Evolutionary conservation across 2,797 vertebrate species (phyloP).

Genomic region (Scyliorhinus canicula): DNA sequence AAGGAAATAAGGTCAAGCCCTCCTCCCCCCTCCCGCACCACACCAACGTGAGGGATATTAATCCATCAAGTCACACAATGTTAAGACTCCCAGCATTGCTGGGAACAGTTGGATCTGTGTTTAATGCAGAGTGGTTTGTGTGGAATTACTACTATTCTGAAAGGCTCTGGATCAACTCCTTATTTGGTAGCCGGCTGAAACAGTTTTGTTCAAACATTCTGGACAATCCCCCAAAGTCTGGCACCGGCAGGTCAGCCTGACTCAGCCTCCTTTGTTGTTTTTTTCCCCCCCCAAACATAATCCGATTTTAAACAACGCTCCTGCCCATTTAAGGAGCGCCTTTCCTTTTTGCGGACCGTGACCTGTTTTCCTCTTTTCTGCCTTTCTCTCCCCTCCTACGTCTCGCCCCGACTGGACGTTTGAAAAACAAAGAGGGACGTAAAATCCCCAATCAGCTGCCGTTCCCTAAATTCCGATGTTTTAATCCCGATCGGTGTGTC

Average conservation of each 20-base stretch:
- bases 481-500: background rate
- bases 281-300: constrained; percentile 43
- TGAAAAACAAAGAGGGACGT: background rate
- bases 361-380: background rate
- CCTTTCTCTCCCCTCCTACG: too few relatives aligned
- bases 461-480: background rate
- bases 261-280: constrained; percentile 48
- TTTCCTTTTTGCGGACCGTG: constrained; percentile 50
- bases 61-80: background rate
- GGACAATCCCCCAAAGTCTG: constrained; percentile 40
- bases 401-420: background rate
- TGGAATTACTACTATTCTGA: constrained; percentile 60
- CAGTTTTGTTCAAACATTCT: constrained; percentile 56
- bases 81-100: background rate
- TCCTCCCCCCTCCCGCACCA: background rate
- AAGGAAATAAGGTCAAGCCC: background rate
- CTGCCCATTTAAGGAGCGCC: constrained; percentile 85
- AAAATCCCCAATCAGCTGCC: background rate
- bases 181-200: constrained; percentile 77
- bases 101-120: background rate
- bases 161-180: constrained; percentile 61
- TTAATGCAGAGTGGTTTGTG: background rate
- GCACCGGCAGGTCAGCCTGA: constrained; percentile 63
- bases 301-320: constrained; percentile 62
- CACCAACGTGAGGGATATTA: background rate